Conservation (phyloP, 2,797 vertebrate species). For the Chloroceryle inda region DNA sequence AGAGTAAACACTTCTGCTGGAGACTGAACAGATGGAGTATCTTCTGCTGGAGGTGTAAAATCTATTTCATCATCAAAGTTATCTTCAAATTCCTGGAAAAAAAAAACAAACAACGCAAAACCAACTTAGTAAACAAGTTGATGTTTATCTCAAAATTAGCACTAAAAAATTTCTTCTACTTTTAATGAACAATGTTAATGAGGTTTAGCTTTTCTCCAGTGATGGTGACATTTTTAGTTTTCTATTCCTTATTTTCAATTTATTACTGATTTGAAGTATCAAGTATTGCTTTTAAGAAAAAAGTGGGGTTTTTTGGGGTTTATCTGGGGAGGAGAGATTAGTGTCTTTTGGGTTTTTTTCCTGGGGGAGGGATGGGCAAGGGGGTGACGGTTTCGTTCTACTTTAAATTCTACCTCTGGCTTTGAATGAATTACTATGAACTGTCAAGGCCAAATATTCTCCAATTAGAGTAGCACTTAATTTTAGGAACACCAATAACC, state of each 20-base stretch:
- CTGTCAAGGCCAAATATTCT: background rate
- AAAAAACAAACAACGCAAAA: background rate
- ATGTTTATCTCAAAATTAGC: background rate
- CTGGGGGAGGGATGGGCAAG: too few species aligned
- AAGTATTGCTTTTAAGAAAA: background rate
- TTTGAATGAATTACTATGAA: background rate
- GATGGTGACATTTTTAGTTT: background rate
- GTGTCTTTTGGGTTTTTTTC: too few species aligned
- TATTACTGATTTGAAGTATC: background rate
- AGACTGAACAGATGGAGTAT: slow-evolving; percentile 95
- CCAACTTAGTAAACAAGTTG: background rate
- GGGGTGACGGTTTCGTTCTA: background rate
- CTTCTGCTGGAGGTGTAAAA: slow-evolving; percentile 97
- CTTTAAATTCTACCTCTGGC: background rate
- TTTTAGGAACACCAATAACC: background rate
- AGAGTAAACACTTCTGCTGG: slow-evolving; percentile 97
- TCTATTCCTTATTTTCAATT: background rate
- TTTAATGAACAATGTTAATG: background rate
- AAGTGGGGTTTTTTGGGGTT: background rate
- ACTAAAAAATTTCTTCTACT: background rate
- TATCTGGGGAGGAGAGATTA: too few species aligned
- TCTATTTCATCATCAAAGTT: slow-evolving; percentile 98
- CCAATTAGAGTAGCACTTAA: background rate
- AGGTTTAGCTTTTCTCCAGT: background rate
- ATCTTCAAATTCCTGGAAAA: slow-evolving; percentile 94